These are phyloP conservation scores for Aulostomus chinensis DNA, from an alignment of 2,797 vertebrate species.

Conservation along the genomic window DNA sequence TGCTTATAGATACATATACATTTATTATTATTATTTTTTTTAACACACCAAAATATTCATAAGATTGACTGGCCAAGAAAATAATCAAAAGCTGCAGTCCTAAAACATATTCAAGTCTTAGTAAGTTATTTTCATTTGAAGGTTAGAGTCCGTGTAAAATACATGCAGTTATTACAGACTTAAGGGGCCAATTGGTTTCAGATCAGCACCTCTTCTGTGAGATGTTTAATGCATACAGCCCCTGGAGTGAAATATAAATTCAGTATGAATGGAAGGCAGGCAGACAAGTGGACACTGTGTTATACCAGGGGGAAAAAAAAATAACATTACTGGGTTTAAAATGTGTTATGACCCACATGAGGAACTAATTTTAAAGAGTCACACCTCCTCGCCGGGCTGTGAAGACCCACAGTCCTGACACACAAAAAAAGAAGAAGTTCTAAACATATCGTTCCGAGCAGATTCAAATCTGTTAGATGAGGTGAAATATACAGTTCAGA, in stretches of 20 bases:
- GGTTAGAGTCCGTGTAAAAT: slow-evolving; percentile 1
- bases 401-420: slow-evolving; percentile 17
- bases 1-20: no score
- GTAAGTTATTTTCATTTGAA: slow-evolving; percentile 1
- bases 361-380: slow-evolving; percentile 10
- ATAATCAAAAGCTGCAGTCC: no score
- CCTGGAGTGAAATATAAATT: slow-evolving; percentile 50
- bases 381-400: slow-evolving; percentile 20
- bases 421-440: no score
- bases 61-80: no score
- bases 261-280: slow-evolving; percentile 30
- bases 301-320: slow-evolving; percentile 19
- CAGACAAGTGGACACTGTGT: slow-evolving; percentile 26
- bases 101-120: neutral
- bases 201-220: slow-evolving; percentile 40
- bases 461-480: slow-evolving; percentile 4
- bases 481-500: slow-evolving; percentile 19
- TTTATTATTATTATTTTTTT: no score
- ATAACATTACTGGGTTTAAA: slow-evolving; percentile 35
- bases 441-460: slow-evolving; percentile 1
- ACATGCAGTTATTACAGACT: slow-evolving; percentile 11
- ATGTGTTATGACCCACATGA: slow-evolving; percentile 35
- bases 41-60: no score
- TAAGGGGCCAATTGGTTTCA: slow-evolving; percentile 36
- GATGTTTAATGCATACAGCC: slow-evolving; percentile 52